Percentiles rank a stretch among this genome's conserved stretches.
Conservation (phyloP, 30 jellyfish, hydroid and myxozoan species). For the Catostylus mosaicus region DNA sequence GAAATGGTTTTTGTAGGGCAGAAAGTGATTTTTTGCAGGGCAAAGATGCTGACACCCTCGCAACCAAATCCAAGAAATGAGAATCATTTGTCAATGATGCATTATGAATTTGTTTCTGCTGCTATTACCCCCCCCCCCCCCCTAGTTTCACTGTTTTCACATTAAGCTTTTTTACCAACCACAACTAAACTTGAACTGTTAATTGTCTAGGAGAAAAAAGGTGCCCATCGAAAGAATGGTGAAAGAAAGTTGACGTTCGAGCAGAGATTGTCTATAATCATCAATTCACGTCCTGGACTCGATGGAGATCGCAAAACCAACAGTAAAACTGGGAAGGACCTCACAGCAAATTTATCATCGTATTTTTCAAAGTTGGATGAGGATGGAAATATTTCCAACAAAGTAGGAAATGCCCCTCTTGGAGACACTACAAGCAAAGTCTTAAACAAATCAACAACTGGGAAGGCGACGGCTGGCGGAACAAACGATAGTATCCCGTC, state of each 20-base stretch:
- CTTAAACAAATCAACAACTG: background rate
- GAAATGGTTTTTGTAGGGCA: no score
- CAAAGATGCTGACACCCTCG: no score
- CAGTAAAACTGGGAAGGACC: no score
- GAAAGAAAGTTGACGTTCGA: slow-evolving; percentile 33
- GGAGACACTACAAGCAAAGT: slow-evolving; percentile 10
- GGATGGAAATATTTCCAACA: background rate
- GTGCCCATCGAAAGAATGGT: slow-evolving; percentile 19
- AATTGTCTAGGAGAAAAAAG: slow-evolving; percentile 52
- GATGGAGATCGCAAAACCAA: slow-evolving; percentile 21
- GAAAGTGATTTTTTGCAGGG: no score
- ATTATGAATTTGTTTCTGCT: no score
- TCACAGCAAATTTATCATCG: background rate
- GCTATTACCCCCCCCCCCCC: no score
- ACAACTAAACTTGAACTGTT: no score
- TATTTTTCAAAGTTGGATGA: background rate
- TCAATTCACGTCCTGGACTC: slow-evolving; percentile 38
- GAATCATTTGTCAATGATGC: no score
- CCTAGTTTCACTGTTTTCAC: no score
- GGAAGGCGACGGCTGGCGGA: no score
- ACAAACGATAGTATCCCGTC: background rate
- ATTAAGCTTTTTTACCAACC: no score
- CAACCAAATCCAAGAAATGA: no score
- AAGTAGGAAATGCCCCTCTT: background rate
- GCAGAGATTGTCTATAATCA: slow-evolving; percentile 29